Percentiles rank a stretch among this genome's conserved stretches.
Evolutionary conservation across 1,140 invertebrate genomes (phyloP).

Genomic region (Aplysia californica): DNA sequence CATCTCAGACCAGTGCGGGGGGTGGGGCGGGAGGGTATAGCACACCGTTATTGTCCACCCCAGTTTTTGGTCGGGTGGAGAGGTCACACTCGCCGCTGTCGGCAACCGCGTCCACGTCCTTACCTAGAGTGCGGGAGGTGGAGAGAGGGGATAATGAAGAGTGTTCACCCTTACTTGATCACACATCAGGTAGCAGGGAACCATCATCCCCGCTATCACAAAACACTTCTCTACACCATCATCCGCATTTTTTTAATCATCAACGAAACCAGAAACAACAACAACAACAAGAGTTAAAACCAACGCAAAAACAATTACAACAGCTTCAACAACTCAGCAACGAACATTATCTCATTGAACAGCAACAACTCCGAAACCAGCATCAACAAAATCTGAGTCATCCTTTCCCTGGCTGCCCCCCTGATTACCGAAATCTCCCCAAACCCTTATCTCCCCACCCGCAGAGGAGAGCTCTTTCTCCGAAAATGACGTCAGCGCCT

Average conservation of each 20-base stretch:
- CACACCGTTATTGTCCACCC: conserved; percentile 27
- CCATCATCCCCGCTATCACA: too few species aligned
- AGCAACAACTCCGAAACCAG: neutral
- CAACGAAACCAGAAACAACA: neutral
- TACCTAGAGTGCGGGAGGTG: neutral
- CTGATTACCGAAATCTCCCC: neutral
- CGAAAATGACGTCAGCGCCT: conserved; percentile 4
- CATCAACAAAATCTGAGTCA: neutral
- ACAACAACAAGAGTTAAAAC: neutral
- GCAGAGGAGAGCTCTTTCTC: conserved; percentile 11
- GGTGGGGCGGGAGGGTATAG: conserved; percentile 25
- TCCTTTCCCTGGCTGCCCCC: neutral
- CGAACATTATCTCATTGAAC: too few species aligned
- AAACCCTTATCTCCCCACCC: conserved; percentile 20
- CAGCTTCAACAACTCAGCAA: too few species aligned
- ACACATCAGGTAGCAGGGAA: too few species aligned
- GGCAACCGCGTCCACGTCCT: neutral
- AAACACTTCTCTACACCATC: too few species aligned
- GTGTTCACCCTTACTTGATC: too few species aligned
- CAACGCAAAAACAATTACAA: too few species aligned
- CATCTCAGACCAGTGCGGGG: neutral
- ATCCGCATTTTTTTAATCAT: conserved; percentile 22
- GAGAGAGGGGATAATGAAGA: neutral
- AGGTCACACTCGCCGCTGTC: neutral
- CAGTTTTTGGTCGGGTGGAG: conserved; percentile 5